Conservation (phyloP, 1,140 invertebrate genomes). For the Aphelenchoides avenae region DNA sequence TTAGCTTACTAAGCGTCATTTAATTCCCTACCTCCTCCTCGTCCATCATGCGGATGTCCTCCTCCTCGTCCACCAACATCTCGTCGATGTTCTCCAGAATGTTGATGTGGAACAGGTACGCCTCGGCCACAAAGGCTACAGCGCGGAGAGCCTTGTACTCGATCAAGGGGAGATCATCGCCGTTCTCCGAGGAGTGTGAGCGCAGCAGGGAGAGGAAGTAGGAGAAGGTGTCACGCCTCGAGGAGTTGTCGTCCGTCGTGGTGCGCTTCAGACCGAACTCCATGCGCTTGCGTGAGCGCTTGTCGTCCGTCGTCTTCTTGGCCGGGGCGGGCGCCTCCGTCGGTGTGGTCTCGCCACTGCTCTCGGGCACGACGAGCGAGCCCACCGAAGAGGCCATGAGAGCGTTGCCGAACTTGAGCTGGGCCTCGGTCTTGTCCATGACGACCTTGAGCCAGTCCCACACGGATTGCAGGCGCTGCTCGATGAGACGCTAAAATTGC, state of each 20-base stretch:
- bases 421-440: conserved; percentile 96
- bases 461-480: conserved; percentile 79
- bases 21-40: not conserved
- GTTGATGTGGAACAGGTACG: conserved; percentile 62
- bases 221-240: conserved; percentile 77
- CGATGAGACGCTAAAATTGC: conserved; percentile 69
- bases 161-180: conserved; percentile 64
- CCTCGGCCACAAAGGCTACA: conserved; percentile 81
- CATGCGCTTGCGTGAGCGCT: not conserved
- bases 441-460: conserved; percentile 96
- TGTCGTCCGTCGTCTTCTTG: conserved; percentile 48
- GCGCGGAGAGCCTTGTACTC: conserved; percentile 89
- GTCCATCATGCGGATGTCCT: conserved; percentile 54
- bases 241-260: not conserved
- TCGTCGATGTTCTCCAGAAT: conserved; percentile 65
- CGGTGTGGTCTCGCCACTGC: too few species aligned
- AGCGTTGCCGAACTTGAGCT: conserved; percentile 87
- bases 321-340: conserved; percentile 46
- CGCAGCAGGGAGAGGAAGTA: conserved; percentile 93
- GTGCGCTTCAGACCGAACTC: too few species aligned
- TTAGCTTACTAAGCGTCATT: not conserved
- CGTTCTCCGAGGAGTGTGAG: conserved; percentile 88
- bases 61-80: conserved; percentile 4
- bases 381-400: conserved; percentile 70
- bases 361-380: conserved; percentile 11